These are phyloP conservation scores for Pavo muticus DNA, from an alignment of 2,113 vertebrate genomes.

Conservation along the genomic window DNA sequence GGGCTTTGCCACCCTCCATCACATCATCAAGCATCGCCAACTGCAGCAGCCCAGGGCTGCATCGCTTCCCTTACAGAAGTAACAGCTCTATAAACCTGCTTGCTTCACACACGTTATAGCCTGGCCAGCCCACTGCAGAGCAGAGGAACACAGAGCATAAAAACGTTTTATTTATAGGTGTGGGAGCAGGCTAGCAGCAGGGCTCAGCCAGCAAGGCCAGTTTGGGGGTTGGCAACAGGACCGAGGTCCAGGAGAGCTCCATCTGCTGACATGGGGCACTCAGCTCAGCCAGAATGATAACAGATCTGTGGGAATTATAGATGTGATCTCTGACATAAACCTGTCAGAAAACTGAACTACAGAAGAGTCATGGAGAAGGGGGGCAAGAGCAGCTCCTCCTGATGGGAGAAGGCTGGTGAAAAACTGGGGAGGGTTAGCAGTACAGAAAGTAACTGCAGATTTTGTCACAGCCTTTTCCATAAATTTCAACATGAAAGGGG, in stretches of 20 bases:
- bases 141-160: neutral
- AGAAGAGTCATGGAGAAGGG: neutral
- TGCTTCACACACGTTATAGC: neutral
- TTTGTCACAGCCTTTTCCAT: neutral
- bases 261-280: conserved; percentile 42
- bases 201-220: neutral
- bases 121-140: neutral
- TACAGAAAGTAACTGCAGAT: neutral
- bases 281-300: neutral
- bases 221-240: neutral
- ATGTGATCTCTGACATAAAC: neutral
- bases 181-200: neutral
- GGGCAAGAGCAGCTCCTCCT: neutral
- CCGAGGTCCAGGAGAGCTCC: neutral
- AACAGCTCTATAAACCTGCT: neutral
- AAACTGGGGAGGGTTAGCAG: neutral
- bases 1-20: neutral
- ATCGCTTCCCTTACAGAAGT: neutral
- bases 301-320: too few relatives aligned
- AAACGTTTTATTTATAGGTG: neutral
- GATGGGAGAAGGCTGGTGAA: neutral
- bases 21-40: neutral
- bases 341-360: neutral
- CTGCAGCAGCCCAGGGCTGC: neutral
- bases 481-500: fast-evolving